Evolutionary conservation across 2,888 invertebrate species (phyloP).

Genomic region (Andrena praecox): DNA sequence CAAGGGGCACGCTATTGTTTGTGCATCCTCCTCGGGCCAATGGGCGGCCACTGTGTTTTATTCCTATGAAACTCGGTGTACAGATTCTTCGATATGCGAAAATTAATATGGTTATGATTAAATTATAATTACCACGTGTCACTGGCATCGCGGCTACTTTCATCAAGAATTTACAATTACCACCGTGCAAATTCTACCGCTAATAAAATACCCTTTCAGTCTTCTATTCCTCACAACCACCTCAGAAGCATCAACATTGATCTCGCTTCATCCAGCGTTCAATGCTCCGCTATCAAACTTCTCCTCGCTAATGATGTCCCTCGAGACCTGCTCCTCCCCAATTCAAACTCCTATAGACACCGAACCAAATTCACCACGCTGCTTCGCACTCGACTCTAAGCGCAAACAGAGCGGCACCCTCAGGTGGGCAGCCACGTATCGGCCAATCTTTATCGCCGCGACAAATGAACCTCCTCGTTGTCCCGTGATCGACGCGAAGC

Average conservation of each 20-base stretch:
- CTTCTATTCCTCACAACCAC: too few species aligned
- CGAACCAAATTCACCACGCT: constrained; percentile 1
- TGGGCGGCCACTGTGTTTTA: constrained; percentile 12
- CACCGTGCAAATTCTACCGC: too few species aligned
- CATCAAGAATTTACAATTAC: too few species aligned
- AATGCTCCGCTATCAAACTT: too few species aligned
- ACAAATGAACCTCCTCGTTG: constrained; percentile 57
- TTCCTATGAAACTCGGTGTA: constrained; percentile 23
- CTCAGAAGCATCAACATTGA: too few species aligned
- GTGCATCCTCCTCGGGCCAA: constrained; percentile 52
- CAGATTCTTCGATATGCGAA: neutral
- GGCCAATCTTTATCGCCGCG: constrained; percentile 52
- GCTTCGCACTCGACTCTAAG: constrained; percentile 27
- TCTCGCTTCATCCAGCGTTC: too few species aligned
- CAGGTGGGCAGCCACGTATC: constrained; percentile 28
- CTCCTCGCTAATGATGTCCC: too few species aligned
- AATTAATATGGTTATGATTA: too few species aligned
- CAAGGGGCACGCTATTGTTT: constrained; percentile 76
- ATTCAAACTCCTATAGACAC: constrained; percentile 20
- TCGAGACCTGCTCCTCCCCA: too few species aligned
- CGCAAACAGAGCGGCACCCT: constrained; percentile 9
- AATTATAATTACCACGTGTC: too few species aligned
- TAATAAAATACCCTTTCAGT: too few species aligned
- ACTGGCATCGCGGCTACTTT: too few species aligned
- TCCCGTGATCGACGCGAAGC: constrained; percentile 15